Percentiles rank a stretch among this genome's conserved stretches.
phyloP scores from a whole-genome alignment of 1,140 invertebrate species.

The Drosophila jambulina region DNA sequence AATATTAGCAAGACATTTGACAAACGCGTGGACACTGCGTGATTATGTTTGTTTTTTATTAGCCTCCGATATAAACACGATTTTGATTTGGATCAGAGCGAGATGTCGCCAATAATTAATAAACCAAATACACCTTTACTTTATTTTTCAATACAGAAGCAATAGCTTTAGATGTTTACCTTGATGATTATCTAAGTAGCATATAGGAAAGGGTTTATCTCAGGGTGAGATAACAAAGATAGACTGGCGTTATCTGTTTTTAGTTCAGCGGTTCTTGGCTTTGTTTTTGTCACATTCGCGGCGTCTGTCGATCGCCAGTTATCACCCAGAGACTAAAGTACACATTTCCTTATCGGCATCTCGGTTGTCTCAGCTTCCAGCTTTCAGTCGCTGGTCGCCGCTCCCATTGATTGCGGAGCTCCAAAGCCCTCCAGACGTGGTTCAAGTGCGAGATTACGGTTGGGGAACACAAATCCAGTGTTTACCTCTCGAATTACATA shows the following conservation, averaged over 20 bases:
- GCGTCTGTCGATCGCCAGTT: slow-evolving; percentile 30
- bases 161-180: background rate
- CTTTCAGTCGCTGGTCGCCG: background rate
- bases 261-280: background rate
- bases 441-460: slow-evolving; percentile 1
- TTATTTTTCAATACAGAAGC: slow-evolving; percentile 32
- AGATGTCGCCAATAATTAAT: slow-evolving; percentile 10
- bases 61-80: background rate
- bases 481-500: background rate
- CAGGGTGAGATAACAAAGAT: slow-evolving; percentile 12
- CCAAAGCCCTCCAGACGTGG: slow-evolving; percentile 21
- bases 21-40: slow-evolving; percentile 20
- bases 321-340: slow-evolving; percentile 47
- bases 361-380: background rate
- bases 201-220: background rate
- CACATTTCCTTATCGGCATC: slow-evolving; percentile 24
- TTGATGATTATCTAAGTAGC: background rate
- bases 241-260: slow-evolving; percentile 20
- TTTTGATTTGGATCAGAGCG: background rate
- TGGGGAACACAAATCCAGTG: background rate
- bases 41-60: slow-evolving; percentile 12
- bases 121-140: background rate
- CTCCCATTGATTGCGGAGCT: slow-evolving; percentile 28
- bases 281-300: slow-evolving; percentile 10
- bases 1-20: background rate